Evolutionary conservation across 2,888 invertebrate genomes (phyloP).

Genomic region (Pyrochroa serraticornis): DNA sequence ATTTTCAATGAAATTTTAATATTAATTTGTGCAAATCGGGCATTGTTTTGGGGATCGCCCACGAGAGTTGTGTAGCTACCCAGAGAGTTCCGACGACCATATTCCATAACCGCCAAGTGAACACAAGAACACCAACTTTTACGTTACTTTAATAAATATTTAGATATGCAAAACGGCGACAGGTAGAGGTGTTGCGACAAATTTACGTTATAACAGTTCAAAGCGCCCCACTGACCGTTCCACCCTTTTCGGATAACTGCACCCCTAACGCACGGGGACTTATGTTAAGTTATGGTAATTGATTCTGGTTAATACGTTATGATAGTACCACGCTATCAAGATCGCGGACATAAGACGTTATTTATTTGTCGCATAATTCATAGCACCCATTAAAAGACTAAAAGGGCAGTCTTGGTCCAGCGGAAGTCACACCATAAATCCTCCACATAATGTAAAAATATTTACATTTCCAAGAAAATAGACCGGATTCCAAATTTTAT

Average conservation of each 20-base stretch:
- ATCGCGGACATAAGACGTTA: conserved; percentile 15
- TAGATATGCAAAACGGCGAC: conserved; percentile 1
- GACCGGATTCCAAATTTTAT: no score
- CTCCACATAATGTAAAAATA: conserved; percentile 1
- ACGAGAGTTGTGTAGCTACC: neutral
- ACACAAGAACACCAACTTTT: neutral
- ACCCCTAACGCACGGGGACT: conserved; percentile 32
- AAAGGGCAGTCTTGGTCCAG: conserved; percentile 15
- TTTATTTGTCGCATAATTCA: conserved; percentile 16
- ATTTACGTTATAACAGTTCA: conserved; percentile 17
- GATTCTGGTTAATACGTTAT: conserved; percentile 30
- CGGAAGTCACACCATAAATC: conserved; percentile 21
- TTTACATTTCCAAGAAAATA: neutral
- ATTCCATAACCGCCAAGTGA: no score
- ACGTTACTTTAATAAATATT: conserved; percentile 9
- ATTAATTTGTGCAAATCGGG: conserved; percentile 2
- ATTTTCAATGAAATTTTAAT: no score
- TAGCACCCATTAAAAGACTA: conserved; percentile 15
- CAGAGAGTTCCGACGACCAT: neutral
- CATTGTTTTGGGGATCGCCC: neutral
- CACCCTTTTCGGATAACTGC: conserved; percentile 37
- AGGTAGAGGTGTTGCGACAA: conserved; percentile 2
- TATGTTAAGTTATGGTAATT: conserved; percentile 44
- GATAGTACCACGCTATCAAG: conserved; percentile 14
- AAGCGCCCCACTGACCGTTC: conserved; percentile 32